A percentile compares a stretch with the other conserved stretches of the same genome.
Evolutionary conservation across 2,888 invertebrate species (phyloP).

Genomic region (Theodoxus fluviatilis): DNA sequence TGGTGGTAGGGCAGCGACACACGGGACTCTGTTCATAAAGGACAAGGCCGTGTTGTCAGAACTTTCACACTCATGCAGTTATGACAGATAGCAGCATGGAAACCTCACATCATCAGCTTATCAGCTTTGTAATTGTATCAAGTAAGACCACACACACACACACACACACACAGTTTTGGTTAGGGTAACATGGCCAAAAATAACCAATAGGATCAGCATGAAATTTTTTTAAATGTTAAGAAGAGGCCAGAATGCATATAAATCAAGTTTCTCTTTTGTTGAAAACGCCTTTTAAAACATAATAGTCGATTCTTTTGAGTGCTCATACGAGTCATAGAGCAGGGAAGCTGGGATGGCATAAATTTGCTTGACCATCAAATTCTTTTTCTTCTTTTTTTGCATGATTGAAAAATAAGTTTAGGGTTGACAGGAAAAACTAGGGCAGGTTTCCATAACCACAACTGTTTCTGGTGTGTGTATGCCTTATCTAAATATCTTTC

Average conservation of each 20-base stretch:
- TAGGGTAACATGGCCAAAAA: too few species aligned
- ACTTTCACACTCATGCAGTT: too few species aligned
- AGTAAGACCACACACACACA: background rate
- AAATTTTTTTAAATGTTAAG: background rate
- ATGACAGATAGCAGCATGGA: too few species aligned
- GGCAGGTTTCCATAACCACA: background rate
- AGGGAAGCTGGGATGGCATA: too few species aligned
- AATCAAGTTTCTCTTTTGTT: background rate
- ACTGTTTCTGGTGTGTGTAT: too few species aligned
- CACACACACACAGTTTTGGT: background rate
- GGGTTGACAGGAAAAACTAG: background rate
- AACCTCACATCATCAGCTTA: too few species aligned
- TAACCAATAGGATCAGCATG: too few species aligned
- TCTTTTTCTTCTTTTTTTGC: background rate
- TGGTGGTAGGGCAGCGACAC: constrained; percentile 85
- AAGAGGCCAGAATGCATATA: background rate
- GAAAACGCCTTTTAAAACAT: too few species aligned
- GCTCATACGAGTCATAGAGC: too few species aligned
- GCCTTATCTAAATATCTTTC: too few species aligned
- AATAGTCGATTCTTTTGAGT: too few species aligned
- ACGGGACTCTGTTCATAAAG: constrained; percentile 70
- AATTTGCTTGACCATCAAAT: background rate
- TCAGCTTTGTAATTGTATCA: too few species aligned
- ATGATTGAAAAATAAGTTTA: background rate
- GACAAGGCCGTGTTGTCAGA: background rate